These are phyloP conservation scores for Aleadryas rufinucha DNA, from an alignment of 2,113 vertebrate species.

Conservation along the genomic window DNA sequence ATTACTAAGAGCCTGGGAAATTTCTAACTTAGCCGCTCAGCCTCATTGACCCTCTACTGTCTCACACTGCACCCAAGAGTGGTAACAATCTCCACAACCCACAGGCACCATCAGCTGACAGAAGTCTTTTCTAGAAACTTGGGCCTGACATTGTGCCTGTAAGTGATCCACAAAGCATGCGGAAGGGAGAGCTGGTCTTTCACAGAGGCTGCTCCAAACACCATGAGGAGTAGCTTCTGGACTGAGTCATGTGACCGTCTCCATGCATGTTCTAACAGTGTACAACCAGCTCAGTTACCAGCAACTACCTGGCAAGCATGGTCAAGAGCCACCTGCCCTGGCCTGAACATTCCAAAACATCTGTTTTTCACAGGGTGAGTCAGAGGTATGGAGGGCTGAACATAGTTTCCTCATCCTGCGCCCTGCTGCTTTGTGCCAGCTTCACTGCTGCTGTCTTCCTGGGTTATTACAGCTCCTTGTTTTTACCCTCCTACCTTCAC, in stretches of 20 bases:
- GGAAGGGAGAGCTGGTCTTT: neutral
- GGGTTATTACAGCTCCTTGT: neutral
- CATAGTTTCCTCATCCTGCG: fast-evolving
- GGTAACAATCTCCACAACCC: neutral
- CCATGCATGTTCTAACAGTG: too few relatives aligned
- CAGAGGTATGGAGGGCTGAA: neutral
- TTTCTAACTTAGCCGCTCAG: neutral
- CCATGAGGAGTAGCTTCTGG: neutral
- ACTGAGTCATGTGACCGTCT: neutral
- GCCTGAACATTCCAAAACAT: neutral
- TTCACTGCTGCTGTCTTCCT: neutral
- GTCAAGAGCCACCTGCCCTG: neutral
- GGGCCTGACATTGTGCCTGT: neutral
- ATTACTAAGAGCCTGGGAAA: neutral
- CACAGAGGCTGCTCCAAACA: neutral
- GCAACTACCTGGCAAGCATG: neutral
- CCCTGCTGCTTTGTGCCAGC: neutral
- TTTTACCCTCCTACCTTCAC: neutral
- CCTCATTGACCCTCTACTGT: neutral
- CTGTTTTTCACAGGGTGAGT: neutral
- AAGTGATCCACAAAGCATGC: neutral
- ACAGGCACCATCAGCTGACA: neutral
- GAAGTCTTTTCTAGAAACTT: neutral
- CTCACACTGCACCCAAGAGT: neutral
- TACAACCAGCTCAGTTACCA: neutral